These are phyloP conservation scores for Gorsachius magnificus DNA, from an alignment of 2,797 vertebrate species.

Conservation along the genomic window DNA sequence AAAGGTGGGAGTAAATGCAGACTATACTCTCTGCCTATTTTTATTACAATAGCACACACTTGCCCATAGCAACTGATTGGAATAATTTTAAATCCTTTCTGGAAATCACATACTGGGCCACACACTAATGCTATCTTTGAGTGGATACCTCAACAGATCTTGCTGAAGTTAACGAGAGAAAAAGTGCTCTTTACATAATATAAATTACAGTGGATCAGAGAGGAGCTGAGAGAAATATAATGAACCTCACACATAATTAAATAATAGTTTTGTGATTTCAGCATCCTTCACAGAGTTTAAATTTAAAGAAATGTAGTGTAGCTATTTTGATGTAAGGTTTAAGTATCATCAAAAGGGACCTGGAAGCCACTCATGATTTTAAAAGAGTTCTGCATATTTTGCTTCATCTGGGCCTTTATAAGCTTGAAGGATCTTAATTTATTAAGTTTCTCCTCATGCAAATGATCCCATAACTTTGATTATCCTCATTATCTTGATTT, in stretches of 20 bases:
- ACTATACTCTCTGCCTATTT: neutral
- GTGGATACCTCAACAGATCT: neutral
- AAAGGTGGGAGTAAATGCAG: neutral
- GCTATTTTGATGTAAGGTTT: neutral
- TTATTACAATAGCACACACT: neutral
- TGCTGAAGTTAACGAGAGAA: neutral
- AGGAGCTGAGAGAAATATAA: neutral
- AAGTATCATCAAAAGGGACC: neutral
- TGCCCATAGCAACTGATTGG: neutral
- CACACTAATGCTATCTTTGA: neutral
- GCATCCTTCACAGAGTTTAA: neutral
- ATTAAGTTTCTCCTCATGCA: neutral
- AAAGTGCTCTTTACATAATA: neutral
- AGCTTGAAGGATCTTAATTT: neutral
- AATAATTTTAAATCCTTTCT: neutral
- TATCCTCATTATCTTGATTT: neutral
- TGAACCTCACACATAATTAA: neutral
- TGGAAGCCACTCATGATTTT: neutral
- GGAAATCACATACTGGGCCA: neutral
- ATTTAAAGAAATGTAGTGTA: neutral
- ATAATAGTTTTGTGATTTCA: neutral
- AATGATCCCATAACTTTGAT: neutral
- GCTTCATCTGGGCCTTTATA: neutral
- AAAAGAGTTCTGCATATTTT: neutral
- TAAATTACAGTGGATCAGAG: neutral